Percentiles rank a stretch among this genome's conserved stretches.
phyloP scores from a whole-genome alignment of 37 sponge, comb jelly and placozoan species.

The Crambe crambe region DNA sequence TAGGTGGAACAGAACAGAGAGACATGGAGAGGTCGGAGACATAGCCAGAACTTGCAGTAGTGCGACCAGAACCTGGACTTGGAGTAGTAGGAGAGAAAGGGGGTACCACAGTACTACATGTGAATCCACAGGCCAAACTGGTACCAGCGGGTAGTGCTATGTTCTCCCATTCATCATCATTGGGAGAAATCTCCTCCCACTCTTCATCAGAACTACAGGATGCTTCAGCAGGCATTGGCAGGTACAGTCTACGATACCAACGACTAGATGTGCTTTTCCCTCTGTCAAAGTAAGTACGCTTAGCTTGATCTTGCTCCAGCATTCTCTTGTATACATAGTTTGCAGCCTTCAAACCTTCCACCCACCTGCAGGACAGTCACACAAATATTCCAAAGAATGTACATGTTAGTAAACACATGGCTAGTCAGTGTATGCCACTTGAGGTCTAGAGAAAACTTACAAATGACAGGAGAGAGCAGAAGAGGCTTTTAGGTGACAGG shows the following conservation, averaged over 20 bases:
- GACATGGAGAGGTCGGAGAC: not conserved
- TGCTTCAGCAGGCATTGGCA: not conserved
- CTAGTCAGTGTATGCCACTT: too few relatives aligned
- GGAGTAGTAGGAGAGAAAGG: not conserved
- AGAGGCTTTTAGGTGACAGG: slow-evolving; percentile 28
- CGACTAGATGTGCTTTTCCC: not conserved
- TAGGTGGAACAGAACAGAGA: not conserved
- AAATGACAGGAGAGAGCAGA: slow-evolving; percentile 26
- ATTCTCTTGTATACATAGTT: slow-evolving; percentile 31
- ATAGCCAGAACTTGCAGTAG: not conserved
- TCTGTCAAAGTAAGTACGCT: not conserved
- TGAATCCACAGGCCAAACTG: not conserved
- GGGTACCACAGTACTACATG: not conserved
- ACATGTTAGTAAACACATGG: too few relatives aligned
- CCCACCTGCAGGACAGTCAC: slow-evolving; percentile 31
- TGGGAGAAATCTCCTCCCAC: not conserved
- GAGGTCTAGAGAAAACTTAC: too few relatives aligned
- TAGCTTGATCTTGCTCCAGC: slow-evolving; percentile 27
- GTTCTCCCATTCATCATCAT: not conserved
- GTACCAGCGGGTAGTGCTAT: not conserved
- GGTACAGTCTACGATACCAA: not conserved
- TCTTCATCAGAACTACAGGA: not conserved
- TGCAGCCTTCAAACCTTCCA: slow-evolving; percentile 33
- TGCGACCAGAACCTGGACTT: not conserved
- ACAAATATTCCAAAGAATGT: not conserved